A percentile compares a stretch with the other conserved stretches of the same genome.
Evolutionary conservation across 2,113 vertebrate genomes (phyloP).

Genomic region (Sterrhoptilus dennistouni): DNA sequence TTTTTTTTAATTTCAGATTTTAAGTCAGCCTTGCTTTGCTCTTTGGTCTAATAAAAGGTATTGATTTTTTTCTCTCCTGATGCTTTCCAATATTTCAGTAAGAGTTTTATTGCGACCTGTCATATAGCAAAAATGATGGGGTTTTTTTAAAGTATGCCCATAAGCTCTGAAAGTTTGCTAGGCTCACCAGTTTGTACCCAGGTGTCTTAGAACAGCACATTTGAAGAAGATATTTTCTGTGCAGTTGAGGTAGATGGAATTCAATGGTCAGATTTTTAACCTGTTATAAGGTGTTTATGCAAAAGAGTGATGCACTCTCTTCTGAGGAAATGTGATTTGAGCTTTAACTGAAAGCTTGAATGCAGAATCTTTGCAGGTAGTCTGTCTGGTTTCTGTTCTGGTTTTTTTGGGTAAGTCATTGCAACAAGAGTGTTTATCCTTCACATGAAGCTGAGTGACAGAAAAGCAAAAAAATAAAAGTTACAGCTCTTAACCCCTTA

Average conservation of each 20-base stretch:
- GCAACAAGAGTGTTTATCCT: not conserved
- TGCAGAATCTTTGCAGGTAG: not conserved
- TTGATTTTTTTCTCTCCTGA: not conserved
- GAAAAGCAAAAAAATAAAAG: not conserved
- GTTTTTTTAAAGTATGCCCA: not conserved
- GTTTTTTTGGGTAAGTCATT: not conserved
- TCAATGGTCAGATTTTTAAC: not conserved
- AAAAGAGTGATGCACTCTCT: not conserved
- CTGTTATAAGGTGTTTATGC: not conserved
- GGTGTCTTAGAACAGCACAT: not conserved
- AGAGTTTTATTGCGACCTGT: not conserved
- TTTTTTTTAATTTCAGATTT: not conserved
- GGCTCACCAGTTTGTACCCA: not conserved
- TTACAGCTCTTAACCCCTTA: not conserved
- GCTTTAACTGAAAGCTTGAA: not conserved
- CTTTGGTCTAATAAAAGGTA: not conserved
- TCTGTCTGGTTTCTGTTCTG: slow-evolving; percentile 25
- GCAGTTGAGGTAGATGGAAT: not conserved
- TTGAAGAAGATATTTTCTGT: not conserved
- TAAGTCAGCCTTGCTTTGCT: not conserved
- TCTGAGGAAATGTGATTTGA: not conserved
- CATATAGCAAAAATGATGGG: not conserved
- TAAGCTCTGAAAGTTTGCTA: not conserved
- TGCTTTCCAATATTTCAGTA: not conserved
- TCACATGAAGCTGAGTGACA: not conserved